Evolutionary conservation across 1,140 invertebrate genomes (phyloP).

Genomic region (Drosophila nigrodunni): DNA sequence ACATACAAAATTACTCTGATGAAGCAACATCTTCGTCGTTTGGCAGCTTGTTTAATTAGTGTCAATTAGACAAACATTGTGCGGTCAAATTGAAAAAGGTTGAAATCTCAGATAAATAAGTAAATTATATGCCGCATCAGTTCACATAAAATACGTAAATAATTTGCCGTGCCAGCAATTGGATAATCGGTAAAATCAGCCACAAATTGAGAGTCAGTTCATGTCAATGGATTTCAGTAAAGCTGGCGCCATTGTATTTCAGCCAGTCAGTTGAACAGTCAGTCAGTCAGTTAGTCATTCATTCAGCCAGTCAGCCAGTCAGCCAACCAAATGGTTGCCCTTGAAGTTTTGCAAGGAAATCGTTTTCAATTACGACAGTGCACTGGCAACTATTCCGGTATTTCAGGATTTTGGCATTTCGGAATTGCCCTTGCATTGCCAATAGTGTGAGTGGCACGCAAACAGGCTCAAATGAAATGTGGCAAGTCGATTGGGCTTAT

Average conservation of each 20-base stretch:
- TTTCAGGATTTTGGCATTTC: too few species aligned
- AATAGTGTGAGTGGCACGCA: constrained; percentile 40
- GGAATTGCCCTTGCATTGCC: constrained; percentile 56
- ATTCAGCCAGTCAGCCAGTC: not conserved
- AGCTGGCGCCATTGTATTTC: constrained; percentile 57
- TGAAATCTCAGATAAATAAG: constrained; percentile 34
- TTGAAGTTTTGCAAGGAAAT: constrained; percentile 69
- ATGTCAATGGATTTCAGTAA: constrained; percentile 68
- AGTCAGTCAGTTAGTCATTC: not conserved
- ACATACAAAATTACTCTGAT: constrained; percentile 27
- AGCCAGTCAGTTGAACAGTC: not conserved
- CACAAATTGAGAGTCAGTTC: constrained; percentile 26
- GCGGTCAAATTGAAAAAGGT: constrained; percentile 34
- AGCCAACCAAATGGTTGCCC: constrained; percentile 45
- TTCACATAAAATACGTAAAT: constrained; percentile 23
- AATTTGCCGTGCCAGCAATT: constrained; percentile 55
- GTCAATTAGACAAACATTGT: constrained; percentile 73
- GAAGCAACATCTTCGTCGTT: constrained; percentile 45
- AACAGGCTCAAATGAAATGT: not conserved
- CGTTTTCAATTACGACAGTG: constrained; percentile 72
- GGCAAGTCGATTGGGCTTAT: constrained; percentile 54
- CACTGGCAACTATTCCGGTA: constrained; percentile 58
- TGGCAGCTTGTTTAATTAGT: constrained; percentile 65
- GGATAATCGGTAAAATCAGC: constrained; percentile 24
- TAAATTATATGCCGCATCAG: constrained; percentile 56